These are phyloP conservation scores for Epinephelus fuscoguttatus DNA, from an alignment of 2,113 vertebrate genomes.

Conservation along the genomic window DNA sequence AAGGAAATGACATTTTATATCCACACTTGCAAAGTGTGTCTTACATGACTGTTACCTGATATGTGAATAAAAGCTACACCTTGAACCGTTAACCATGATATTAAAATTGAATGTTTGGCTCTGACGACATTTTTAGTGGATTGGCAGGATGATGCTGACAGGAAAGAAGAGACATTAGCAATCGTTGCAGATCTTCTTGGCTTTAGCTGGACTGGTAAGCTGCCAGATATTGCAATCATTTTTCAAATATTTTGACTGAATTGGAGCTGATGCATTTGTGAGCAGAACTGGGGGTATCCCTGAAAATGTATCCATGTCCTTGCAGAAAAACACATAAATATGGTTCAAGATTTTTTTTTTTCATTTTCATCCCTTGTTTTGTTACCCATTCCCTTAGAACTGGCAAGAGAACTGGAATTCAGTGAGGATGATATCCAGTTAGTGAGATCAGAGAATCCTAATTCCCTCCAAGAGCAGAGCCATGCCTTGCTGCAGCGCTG, in stretches of 20 bases:
- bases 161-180: conserved; percentile 93
- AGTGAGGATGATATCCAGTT: conserved; percentile 94
- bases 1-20: conserved; percentile 5
- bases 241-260: background rate
- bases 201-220: conserved; percentile 98
- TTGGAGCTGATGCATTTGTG: background rate
- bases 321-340: background rate
- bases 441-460: conserved; percentile 94
- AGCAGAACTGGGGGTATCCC: background rate
- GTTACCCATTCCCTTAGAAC: conserved; percentile 82
- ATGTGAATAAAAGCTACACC: conserved; percentile 8
- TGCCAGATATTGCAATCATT: conserved; percentile 17
- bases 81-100: conserved; percentile 13
- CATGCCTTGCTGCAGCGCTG: conserved; percentile 94
- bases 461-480: conserved; percentile 98
- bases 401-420: conserved; percentile 97
- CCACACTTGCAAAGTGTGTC: conserved; percentile 2
- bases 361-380: conserved; percentile 15
- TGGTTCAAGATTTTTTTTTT: background rate
- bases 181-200: conserved; percentile 97
- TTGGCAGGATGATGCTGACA: conserved; percentile 92
- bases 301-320: background rate
- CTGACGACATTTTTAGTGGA: conserved; percentile 87
- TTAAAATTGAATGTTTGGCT: conserved; percentile 73
- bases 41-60: conserved; percentile 14